Evolutionary conservation across 2,113 vertebrate genomes (phyloP).

Genomic region (Mandrillus leucophaeus): DNA sequence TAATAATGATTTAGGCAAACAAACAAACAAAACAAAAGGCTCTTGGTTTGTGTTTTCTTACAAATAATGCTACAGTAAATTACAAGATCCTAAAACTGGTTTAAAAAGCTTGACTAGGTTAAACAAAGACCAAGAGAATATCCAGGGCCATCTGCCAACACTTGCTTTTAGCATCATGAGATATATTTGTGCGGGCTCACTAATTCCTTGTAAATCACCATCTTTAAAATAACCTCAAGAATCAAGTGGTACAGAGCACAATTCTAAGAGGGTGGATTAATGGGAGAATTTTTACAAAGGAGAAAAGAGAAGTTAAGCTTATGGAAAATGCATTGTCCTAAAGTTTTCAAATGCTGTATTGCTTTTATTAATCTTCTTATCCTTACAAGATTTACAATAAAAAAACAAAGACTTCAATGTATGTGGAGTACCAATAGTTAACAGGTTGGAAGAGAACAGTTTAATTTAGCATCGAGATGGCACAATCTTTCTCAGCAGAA

Average conservation of each 20-base stretch:
- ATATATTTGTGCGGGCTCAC: neutral
- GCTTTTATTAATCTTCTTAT: conserved; percentile 19
- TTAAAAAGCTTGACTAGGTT: neutral
- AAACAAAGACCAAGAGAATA: neutral
- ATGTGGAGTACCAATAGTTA: neutral
- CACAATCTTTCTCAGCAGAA: neutral
- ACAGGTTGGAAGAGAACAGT: neutral
- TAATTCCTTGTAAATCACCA: neutral
- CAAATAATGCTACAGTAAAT: conserved; percentile 18
- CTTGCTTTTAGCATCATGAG: neutral
- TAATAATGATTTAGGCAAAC: neutral
- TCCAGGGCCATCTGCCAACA: neutral
- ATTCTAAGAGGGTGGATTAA: neutral
- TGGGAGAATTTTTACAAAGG: neutral
- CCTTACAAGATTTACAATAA: neutral
- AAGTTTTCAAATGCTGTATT: conserved; percentile 4
- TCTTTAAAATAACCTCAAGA: neutral
- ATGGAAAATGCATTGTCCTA: neutral
- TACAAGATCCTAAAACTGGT: neutral
- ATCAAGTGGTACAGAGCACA: neutral
- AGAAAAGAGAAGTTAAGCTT: neutral
- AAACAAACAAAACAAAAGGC: neutral
- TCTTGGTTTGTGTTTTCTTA: conserved; percentile 26
- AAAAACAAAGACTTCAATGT: neutral
- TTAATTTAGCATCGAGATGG: neutral